Base-by-base conservation (phyloP, 1,140 invertebrate species). In the Drosophila sulfurigaster region DNA sequence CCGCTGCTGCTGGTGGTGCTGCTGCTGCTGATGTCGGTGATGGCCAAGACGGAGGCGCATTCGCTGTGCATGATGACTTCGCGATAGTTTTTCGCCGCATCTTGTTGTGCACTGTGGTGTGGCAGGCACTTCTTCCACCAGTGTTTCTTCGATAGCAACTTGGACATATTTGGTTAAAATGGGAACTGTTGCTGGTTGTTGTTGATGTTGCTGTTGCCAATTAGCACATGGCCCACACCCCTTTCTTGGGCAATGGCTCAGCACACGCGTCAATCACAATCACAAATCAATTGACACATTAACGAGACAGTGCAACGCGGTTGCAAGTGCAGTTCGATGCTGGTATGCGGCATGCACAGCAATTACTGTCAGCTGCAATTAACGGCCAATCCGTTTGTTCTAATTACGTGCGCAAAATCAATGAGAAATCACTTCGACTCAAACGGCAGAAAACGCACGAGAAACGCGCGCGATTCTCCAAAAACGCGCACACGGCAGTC, bases 381-480 rank as follows among this genome's bases (percentile, higher is more conserved):
- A 91, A 79, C 81, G 75, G 79, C 52, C 78, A 81, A 81, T 89
- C 89, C 87, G 91, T 79, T 91, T 86, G 91, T 87, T 86, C 91
- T 90, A 91, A 79, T 91, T 92, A 92, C 91, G 91, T 91, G 91
- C 78, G 72, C 58, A 58, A 72, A 79, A 77, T 77, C 66, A 69
- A 77, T 82, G 63, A 67, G 54, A 69, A 72, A 51, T 16, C 59
- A 16, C 16, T 38, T 16, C 20, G 43, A n/a, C 57, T 60, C 52
- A 41, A 45, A 43, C 8, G 28, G 52, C 52, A 56, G 13, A 7
- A 38, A 38, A 63, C 49, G 75, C 16, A 65, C 20, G 46, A 69
- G 43, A 56, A 45, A 32, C 49, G 43, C 65, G 66, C 49, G 38
- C n/a, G n/a, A 54, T 10, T 32, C 16, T 11, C 0, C 3, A 38